Base-by-base conservation (phyloP, 2,888 invertebrate species). In the Beris chalybata region DNA sequence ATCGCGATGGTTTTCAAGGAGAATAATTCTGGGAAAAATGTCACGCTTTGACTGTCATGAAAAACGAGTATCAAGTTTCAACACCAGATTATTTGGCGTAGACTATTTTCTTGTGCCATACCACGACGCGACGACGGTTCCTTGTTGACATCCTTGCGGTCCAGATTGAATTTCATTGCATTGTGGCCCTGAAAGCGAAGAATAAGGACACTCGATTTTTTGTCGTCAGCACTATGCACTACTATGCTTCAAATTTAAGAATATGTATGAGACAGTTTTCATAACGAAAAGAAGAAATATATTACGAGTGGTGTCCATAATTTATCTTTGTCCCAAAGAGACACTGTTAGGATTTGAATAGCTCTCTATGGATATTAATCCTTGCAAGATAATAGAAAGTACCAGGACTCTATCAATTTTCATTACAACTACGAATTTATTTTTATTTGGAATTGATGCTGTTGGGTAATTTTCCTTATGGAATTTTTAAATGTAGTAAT, bases 81-180 rank as follows among this genome's bases (percentile, higher is more conserved):
- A 31, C 54, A 12, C 13, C n/a, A n/a, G 54, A 30, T 32, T 31
- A 32, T 31, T 54, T 54, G n/a, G 11, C 32, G n/a, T 32, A 30
- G 4, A n/a, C 13, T 29, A 11, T 52, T 12, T 6, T 54, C 31
- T 31, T 12, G 29, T 32, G 54, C 54, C 32, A n/a, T 30, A 32
- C 30, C 7, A n/a, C 12, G 13, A 32, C 54, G 30, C 12, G 32
- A 54, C 30, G 12, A 54, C 30, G 12, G 30, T 32, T 54, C 32
- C 32, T 32, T 22, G 54, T 31, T 54, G 32, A 22, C 13, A 32
- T 54, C 54, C 54, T 54, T 54, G 50, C n/a, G 11, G 9, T 31
- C n/a, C 32, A 54, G 30, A 54, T 54, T 32, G 54, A 54, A 32
- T 54, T 54, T 54, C 54, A 54, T 54, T 32, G 54, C 54, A 54